Conservation (phyloP, 1,140 invertebrate genomes). For the Pogonus chalceus region DNA sequence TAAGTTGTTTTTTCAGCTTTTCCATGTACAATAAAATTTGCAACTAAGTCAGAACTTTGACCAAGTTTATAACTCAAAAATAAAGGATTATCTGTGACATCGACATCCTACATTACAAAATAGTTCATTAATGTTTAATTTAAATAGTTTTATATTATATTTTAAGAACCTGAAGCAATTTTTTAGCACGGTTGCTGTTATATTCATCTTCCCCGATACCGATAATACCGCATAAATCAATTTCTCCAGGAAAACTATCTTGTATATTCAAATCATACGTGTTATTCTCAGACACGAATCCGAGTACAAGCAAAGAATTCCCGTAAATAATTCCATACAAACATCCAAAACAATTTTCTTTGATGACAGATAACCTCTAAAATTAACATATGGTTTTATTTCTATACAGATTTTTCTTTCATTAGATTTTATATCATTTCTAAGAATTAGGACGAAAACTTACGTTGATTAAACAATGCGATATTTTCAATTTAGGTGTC, state of each 20-base stretch:
- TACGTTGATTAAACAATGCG: slow-evolving; percentile 36
- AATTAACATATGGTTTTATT: slow-evolving; percentile 23
- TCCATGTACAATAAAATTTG: slow-evolving; percentile 59
- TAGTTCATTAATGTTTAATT: too few relatives aligned
- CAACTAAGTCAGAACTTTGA: slow-evolving; percentile 37
- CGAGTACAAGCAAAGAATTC: slow-evolving; percentile 54
- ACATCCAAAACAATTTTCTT: slow-evolving; percentile 50
- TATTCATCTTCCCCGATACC: slow-evolving; percentile 46
- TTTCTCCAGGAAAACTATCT: slow-evolving; percentile 57
- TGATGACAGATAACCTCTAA: slow-evolving; percentile 45
- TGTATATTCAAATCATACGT: slow-evolving; percentile 45
- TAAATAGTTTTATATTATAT: slow-evolving; percentile 16
- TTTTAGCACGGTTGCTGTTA: slow-evolving; percentile 43
- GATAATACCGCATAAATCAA: slow-evolving; percentile 62
- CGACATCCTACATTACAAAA: slow-evolving; percentile 52
- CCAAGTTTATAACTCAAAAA: slow-evolving; percentile 49
- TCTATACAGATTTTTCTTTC: slow-evolving; percentile 5
- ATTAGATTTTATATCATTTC: not conserved
- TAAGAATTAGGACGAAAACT: slow-evolving; percentile 13
- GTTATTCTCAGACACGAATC: slow-evolving; percentile 49
- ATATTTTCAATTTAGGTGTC: slow-evolving; percentile 39
- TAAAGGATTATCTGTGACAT: slow-evolving; percentile 66
- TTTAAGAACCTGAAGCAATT: slow-evolving; percentile 45
- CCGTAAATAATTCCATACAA: slow-evolving; percentile 64
- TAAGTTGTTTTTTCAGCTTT: slow-evolving; percentile 52